Base-by-base conservation (phyloP, 2,797 vertebrate species). In the Periophthalmus magnuspinnatus region DNA sequence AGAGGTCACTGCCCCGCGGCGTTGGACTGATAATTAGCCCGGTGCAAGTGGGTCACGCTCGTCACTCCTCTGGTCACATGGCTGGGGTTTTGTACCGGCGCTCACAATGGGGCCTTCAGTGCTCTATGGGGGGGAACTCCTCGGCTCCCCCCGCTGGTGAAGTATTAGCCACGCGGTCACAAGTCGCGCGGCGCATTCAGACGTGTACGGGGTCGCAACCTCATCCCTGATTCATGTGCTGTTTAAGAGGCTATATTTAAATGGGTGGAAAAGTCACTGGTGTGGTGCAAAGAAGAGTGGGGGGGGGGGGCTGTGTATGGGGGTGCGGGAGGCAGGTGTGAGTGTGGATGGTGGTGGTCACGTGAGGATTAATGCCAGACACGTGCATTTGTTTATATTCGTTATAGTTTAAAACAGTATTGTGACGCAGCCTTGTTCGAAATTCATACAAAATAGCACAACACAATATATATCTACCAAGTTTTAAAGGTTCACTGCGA, bases 1-100 rank as follows among this genome's bases (percentile, higher is more conserved):
- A 56, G 86, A 86, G 87, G 89, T 90, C 89, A 89, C 73, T 34
- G 77, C 85, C 89, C 87, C 2, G 76, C 76, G 87, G 89, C 89
- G 66, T 38, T 70, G 78, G 77, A 84, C 68, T 76, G 78, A 79
- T 87, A 85, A 89, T 89, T 86, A 88, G 79, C 80, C 72, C 78
- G 75, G 61, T 65, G 78, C 81, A 82, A 90, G 86, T 81, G 86
- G 88, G 86, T 90, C 89, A 90, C 52, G 75, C 71, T 82, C 78
- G 75, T 87, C 85, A 85, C 90, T 89, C 85, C 84, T 83, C 81
- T 78, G 82, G 89, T 91, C 89, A 92, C 88, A 90, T 91, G 90
- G 82, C 77, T 68, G 75, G 75, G 72, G 65, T 86, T 82, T 86
- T 81, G 72, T 76, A 55, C 66, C 50, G 72, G 50, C 10, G 0